These are phyloP conservation scores for Ifrita kowaldi DNA, from an alignment of 2,113 vertebrate genomes.

Conservation along the genomic window DNA sequence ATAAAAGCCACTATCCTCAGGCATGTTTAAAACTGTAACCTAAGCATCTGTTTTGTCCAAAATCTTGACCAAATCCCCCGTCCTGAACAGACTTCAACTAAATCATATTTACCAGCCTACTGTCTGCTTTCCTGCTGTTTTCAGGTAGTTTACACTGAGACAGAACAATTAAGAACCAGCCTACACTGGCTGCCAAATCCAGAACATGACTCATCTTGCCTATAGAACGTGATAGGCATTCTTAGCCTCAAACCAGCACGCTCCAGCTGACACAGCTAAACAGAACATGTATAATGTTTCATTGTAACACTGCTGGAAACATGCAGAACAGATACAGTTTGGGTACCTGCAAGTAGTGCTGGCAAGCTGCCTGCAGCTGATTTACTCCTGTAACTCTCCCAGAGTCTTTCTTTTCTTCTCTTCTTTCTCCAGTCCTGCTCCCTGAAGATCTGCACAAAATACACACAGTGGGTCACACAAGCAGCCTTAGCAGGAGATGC, in stretches of 20 bases:
- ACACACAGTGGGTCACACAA: background rate
- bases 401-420: slow-evolving; percentile 30
- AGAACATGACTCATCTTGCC: background rate
- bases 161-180: background rate
- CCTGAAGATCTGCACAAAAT: slow-evolving; percentile 41
- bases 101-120: background rate
- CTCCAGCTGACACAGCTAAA: background rate
- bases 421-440: background rate
- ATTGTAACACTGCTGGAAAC: background rate
- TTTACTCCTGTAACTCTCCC: background rate
- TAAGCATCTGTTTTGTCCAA: background rate
- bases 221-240: background rate
- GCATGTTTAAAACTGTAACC: background rate
- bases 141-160: background rate
- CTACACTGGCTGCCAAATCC: background rate
- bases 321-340: background rate
- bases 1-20: background rate
- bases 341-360: slow-evolving; percentile 72
- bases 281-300: background rate
- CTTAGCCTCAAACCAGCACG: background rate
- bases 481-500: background rate
- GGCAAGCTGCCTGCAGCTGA: slow-evolving; percentile 45
- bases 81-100: background rate
- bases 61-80: background rate
- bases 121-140: background rate